Conservation (phyloP, 2,888 invertebrate genomes). For the Rapana venosa region DNA sequence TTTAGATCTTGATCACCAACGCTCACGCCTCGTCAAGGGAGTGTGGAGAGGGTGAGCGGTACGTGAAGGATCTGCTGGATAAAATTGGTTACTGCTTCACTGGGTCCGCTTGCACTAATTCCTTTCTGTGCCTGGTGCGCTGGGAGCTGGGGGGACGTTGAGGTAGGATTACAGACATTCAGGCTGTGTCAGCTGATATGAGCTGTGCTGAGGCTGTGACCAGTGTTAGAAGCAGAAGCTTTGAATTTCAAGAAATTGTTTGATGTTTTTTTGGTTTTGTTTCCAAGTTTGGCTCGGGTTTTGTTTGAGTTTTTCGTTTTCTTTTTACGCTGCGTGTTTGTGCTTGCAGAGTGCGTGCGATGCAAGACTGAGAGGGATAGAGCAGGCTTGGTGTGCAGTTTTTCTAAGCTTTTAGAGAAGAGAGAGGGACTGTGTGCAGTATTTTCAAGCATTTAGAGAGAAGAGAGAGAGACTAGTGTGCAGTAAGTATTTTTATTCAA, state of each 20-base stretch:
- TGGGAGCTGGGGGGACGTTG: slow-evolving; percentile 59
- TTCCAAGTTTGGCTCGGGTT: neutral
- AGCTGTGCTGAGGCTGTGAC: slow-evolving; percentile 68
- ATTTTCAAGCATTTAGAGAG: too few relatives aligned
- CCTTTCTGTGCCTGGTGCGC: too few relatives aligned
- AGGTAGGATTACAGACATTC: slow-evolving; percentile 69
- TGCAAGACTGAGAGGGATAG: neutral
- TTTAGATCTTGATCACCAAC: neutral
- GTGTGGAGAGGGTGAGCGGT: neutral
- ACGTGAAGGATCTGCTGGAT: slow-evolving; percentile 48
- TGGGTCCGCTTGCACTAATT: too few relatives aligned
- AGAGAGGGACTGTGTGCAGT: too few relatives aligned
- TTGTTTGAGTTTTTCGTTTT: neutral
- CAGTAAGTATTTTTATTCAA: neutral
- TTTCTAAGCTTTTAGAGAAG: neutral
- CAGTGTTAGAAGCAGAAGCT: slow-evolving; percentile 52
- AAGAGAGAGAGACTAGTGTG: neutral
- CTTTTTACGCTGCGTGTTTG: neutral
- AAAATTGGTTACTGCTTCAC: too few relatives aligned
- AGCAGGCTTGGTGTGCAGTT: neutral
- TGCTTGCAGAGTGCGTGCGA: neutral
- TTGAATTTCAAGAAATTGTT: neutral
- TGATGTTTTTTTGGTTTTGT: neutral
- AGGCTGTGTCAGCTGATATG: slow-evolving; percentile 73
- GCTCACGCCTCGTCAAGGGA: neutral